Evolutionary conservation across 2,888 invertebrate species (phyloP), one percentile per base, ranked within the genome.

Genomic region (Heliconius cydno): DNA sequence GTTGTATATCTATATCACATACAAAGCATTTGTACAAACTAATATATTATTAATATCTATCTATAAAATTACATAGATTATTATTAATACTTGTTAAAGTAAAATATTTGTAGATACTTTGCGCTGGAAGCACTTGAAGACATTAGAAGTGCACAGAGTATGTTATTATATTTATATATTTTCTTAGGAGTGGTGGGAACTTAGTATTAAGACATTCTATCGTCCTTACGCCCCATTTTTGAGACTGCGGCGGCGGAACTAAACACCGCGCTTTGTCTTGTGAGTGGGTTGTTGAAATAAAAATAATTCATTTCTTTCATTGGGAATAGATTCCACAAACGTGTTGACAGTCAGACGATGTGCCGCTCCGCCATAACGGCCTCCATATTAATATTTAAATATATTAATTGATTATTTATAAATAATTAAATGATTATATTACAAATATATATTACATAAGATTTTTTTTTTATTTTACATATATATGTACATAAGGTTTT

Each of bases 1-100:
- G 90, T 89, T 92, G 91, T 94, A 92, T 87, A 82, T 89, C 93
- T 94, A 94, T 94, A 94, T 94, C 94, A 94, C 94, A 94, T 90
- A 90, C 86, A 88, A 81, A 90, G 67, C 66, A 78, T 79, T 75
- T 79, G 41, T 74, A 79, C 74, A 79, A 60, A 74, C 57, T 67
- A 74, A 74, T 77, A 75, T 79, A 79, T 79, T 78, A 72, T 78
- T 34, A 66, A 73, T 78, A 63, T 63, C 6, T 63, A 78, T 38
- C 25, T 60, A 25, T 38, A 60, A 60, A 57, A 65, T 46, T 75
- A 75, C 63, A 75, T n/a, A 25, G 3, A 7, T 60, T 12, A 22
- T 41, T 71, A 65, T 46, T 71, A 72, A 76, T 80, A 80, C 63
- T 74, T 73, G 57, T 73, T 74, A 10, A 63, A 73, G 1, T 28